phyloP scores from a whole-genome alignment of 2,113 vertebrate species.

The Acrocephalus arundinaceus region DNA sequence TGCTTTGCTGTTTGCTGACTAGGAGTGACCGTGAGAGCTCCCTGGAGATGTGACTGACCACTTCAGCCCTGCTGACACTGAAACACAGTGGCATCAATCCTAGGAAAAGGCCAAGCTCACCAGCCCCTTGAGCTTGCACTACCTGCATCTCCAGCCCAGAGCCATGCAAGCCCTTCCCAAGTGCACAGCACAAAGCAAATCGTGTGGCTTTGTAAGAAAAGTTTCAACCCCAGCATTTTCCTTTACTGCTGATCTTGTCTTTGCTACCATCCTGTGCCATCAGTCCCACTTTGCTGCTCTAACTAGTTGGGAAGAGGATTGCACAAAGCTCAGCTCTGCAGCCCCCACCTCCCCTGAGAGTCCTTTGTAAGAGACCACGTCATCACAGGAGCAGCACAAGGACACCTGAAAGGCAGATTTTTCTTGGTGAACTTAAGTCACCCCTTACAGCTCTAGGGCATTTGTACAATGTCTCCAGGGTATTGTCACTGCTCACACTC shows the following conservation, averaged over 20 bases:
- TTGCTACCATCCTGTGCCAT: background rate
- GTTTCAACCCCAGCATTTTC: background rate
- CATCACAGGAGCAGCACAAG: background rate
- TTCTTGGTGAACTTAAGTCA: background rate
- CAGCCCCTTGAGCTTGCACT: background rate
- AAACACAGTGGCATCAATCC: background rate
- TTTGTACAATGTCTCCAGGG: background rate
- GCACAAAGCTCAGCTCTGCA: background rate
- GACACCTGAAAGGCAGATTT: background rate
- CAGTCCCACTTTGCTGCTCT: background rate
- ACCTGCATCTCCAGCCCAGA: background rate
- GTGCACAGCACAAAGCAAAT: background rate
- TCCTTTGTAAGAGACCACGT: background rate
- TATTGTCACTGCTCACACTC: background rate
- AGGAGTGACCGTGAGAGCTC: background rate
- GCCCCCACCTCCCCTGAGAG: background rate
- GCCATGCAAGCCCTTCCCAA: background rate
- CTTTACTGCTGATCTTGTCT: background rate
- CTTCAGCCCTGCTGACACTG: background rate
- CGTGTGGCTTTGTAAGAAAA: fast-evolving
- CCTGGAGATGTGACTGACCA: background rate
- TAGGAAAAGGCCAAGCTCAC: background rate
- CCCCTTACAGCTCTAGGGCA: background rate
- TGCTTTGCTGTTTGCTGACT: background rate
- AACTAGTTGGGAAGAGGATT: background rate